Base-by-base conservation (phyloP, 2,797 vertebrate genomes). In the Melanotaenia parkinsoni region DNA sequence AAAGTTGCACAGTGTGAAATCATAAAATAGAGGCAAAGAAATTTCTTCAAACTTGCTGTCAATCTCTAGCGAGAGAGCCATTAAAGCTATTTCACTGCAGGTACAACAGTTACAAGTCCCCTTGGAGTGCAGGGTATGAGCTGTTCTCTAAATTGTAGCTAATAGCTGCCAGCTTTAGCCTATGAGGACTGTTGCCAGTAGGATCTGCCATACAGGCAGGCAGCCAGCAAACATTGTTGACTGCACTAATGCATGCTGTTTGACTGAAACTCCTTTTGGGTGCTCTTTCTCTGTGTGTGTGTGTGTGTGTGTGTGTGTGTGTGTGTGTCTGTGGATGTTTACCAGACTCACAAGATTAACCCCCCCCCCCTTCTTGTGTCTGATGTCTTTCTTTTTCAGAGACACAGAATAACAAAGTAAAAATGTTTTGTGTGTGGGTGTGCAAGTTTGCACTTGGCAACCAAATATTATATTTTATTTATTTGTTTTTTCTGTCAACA, bases 171-270 rank as follows among this genome's bases (percentile, higher is more conserved):
- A 84, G 83, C 79, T 83, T 83, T 73, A 85, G 80, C 87, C 85
- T 80, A 75, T 54, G 67, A 91, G 82, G 77, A 81, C 63, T 70
- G 60, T 40, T 79, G 86, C 83, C 83, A 88, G 86, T 78, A 82
- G 77, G 83, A 79, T 80, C 76, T 77, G 69, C 86, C 86, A 82
- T 61, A 43, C 69, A 88, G 84, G 86, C 86, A 86, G 77, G 63
- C 79, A 72, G 86, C 89, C 90, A 90, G 87, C 77, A 80, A 91
- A 86, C 83, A 75, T 81, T 88, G 89, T 89, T 90, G 88, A 91
- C 88, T 88, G 85, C 86, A 57, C 81, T 81, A 90, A 89, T 87
- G 90, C 90, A 90, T 88, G 90, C 89, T 88, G 89, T 90, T 91
- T 90, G 88, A 89, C 86, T 90, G 88, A 54, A 77, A 58, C 84